Conservation (phyloP, 2,113 vertebrate species). For the Ranitomeya variabilis region DNA sequence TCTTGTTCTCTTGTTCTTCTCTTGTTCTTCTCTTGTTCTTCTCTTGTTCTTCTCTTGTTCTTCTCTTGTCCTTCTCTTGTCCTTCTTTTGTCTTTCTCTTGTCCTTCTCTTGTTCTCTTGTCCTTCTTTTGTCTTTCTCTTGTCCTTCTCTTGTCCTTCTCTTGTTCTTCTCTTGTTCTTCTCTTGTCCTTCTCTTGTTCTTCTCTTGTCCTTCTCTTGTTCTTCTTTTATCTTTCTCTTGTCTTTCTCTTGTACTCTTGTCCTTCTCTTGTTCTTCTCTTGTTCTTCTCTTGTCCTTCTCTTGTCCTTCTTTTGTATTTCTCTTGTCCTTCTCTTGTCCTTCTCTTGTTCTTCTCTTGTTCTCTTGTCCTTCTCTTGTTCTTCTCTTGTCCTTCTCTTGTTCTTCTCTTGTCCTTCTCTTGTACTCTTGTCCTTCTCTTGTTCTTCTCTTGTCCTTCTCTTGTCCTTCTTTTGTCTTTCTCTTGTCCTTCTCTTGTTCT, state of each 20-base stretch:
- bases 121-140: too few species aligned
- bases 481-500: background rate
- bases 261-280: background rate
- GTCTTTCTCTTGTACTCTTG: slow-evolving; percentile 65
- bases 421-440: background rate
- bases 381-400: too few species aligned
- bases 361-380: too few species aligned
- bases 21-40: slow-evolving; percentile 60
- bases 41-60: slow-evolving; percentile 60
- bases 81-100: background rate
- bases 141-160: too few species aligned
- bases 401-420: background rate
- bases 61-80: background rate
- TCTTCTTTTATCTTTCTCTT: background rate
- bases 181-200: too few species aligned
- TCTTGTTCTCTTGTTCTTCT: slow-evolving; percentile 10
- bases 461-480: background rate
- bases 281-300: background rate
- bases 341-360: too few species aligned
- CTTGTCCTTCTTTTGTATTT: background rate
- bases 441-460: slow-evolving; percentile 67
- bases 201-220: background rate
- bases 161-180: too few species aligned
- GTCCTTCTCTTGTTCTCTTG: too few species aligned
- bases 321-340: too few species aligned